These are phyloP conservation scores for Syrista parreyssii DNA, from an alignment of 2,888 invertebrate genomes.

Conservation along the genomic window DNA sequence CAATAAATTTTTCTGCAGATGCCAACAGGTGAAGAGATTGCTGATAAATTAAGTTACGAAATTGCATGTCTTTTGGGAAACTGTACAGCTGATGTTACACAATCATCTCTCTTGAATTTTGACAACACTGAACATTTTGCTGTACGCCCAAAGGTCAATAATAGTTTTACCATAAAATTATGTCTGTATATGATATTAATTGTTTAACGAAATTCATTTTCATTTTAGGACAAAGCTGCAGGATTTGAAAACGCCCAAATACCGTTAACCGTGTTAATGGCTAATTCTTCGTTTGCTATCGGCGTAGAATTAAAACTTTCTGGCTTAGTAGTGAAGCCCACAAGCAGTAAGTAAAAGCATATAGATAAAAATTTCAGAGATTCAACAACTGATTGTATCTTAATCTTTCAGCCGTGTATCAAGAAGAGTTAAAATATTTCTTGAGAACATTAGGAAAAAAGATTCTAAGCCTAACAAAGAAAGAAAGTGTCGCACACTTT, in stretches of 20 bases:
- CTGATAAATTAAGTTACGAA: conserved; percentile 61
- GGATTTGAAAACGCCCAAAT: conserved; percentile 59
- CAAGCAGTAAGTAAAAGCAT: conserved; percentile 69
- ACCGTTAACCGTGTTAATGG: conserved; percentile 67
- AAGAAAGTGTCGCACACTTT: conserved; percentile 71
- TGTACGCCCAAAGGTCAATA: conserved; percentile 29
- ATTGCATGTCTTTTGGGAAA: conserved; percentile 67
- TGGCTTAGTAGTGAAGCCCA: conserved; percentile 75
- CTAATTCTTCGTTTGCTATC: conserved; percentile 71
- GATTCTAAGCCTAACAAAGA: conserved; percentile 73
- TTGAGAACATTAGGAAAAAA: conserved; percentile 77
- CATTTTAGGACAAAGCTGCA: conserved; percentile 47
- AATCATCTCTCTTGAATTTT: conserved; percentile 39
- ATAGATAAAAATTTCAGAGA: conserved; percentile 11
- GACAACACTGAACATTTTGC: conserved; percentile 31
- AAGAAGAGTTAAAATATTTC: conserved; percentile 76
- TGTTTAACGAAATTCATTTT: background rate
- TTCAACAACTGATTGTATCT: too few relatives aligned
- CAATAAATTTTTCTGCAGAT: conserved; percentile 34
- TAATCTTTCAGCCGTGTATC: conserved; percentile 64
- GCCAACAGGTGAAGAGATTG: conserved; percentile 50
- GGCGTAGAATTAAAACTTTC: conserved; percentile 76
- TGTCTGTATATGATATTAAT: too few relatives aligned
- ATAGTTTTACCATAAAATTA: too few relatives aligned
- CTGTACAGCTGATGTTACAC: conserved; percentile 57